Percentiles rank a stretch among this genome's conserved stretches.
Evolutionary conservation across 2,113 vertebrate species (phyloP).

Genomic region (Solenodon paradoxus): DNA sequence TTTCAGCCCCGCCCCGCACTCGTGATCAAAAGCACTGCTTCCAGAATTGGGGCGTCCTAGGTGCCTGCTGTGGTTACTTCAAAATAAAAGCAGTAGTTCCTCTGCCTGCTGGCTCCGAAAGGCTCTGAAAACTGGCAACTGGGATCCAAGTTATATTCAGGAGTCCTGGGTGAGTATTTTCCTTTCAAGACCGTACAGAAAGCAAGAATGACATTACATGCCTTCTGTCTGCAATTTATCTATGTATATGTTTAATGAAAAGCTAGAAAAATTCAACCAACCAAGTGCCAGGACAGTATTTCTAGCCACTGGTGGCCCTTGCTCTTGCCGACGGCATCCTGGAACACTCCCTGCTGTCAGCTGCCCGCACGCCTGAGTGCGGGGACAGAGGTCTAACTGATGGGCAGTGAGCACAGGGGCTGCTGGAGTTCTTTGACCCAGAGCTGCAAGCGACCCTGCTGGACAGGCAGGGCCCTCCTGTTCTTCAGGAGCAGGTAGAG

Average conservation of each 20-base stretch:
- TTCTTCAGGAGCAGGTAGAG: background rate
- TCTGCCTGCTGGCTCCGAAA: background rate
- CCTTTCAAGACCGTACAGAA: background rate
- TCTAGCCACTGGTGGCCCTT: background rate
- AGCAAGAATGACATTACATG: background rate
- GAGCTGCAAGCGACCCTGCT: background rate
- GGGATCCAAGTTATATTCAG: background rate
- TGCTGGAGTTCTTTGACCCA: background rate
- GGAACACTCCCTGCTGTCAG: too few relatives aligned
- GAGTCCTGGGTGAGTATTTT: background rate
- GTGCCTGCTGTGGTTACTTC: background rate
- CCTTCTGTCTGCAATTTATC: background rate
- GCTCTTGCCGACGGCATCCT: accelerated
- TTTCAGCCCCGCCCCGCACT: too few relatives aligned
- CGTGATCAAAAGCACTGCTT: background rate
- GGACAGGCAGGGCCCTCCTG: background rate
- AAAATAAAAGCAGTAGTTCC: background rate
- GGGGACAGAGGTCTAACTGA: background rate
- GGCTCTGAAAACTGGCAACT: background rate
- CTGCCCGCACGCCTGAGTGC: accelerated
- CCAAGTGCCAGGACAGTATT: background rate
- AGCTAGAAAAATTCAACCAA: background rate
- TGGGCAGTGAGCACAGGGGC: accelerated
- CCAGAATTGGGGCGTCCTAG: background rate
- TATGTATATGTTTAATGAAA: too few relatives aligned